Evolutionary conservation across 2,888 invertebrate genomes (phyloP).

Genomic region (Ariolimax columbianus): DNA sequence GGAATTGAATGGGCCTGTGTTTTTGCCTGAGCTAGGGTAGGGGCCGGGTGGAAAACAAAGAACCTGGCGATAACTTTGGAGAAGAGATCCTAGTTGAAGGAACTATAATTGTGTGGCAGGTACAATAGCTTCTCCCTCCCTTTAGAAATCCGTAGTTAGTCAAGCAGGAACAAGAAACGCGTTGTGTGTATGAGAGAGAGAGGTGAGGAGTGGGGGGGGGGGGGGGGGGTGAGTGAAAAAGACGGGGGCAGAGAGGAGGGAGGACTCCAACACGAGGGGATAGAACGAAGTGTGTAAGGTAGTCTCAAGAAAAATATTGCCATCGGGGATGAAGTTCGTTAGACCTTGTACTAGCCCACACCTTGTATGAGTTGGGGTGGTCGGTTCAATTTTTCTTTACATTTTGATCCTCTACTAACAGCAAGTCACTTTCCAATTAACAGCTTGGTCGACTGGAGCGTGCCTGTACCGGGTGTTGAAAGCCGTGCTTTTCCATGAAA

Average conservation of each 20-base stretch:
- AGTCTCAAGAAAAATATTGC: too few relatives aligned
- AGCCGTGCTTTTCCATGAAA: too few relatives aligned
- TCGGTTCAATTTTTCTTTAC: too few relatives aligned
- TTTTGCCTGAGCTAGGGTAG: not conserved
- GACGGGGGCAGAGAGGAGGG: not conserved
- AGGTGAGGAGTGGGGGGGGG: not conserved
- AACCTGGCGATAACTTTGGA: not conserved
- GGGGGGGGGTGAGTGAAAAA: not conserved
- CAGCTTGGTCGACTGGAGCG: too few relatives aligned
- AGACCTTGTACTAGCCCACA: too few relatives aligned
- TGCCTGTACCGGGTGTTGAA: too few relatives aligned
- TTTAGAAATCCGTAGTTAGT: not conserved
- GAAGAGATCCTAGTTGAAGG: not conserved
- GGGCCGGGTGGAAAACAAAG: conserved; percentile 1
- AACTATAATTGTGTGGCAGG: conserved; percentile 7
- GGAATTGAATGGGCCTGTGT: conserved; percentile 4
- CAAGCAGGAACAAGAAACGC: not conserved
- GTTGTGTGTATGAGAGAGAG: not conserved
- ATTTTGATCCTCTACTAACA: too few relatives aligned
- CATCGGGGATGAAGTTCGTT: too few relatives aligned
- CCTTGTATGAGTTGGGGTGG: too few relatives aligned
- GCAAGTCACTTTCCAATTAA: too few relatives aligned
- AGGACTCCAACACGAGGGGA: not conserved
- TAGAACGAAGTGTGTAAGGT: too few relatives aligned
- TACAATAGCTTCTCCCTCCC: not conserved